Conservation (phyloP, 92 coral and sea anemone species). For the Epizoanthus stellaris region DNA sequence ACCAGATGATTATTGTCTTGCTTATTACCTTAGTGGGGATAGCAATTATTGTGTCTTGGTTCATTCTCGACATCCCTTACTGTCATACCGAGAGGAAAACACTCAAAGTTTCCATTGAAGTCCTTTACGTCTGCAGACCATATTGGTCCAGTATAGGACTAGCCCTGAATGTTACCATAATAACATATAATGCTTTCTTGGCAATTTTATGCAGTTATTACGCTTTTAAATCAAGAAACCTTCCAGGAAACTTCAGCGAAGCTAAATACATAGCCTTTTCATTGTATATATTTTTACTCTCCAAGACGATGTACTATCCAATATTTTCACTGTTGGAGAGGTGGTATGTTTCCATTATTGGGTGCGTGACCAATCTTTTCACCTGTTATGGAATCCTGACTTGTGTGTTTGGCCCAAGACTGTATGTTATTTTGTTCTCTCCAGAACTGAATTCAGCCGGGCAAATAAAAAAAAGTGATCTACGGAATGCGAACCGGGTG, state of each 20-base stretch:
- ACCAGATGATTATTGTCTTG: conserved; percentile 44
- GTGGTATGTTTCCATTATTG: conserved; percentile 31
- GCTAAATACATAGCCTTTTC: conserved; percentile 53
- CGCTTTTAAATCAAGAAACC: conserved; percentile 51
- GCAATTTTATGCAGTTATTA: conserved; percentile 45
- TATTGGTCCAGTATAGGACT: conserved; percentile 53
- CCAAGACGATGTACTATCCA: conserved; percentile 43
- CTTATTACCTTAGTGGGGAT: conserved; percentile 44
- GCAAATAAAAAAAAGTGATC: background rate
- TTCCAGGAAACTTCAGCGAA: conserved; percentile 41
- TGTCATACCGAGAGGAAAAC: conserved; percentile 17
- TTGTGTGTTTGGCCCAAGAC: conserved; percentile 43
- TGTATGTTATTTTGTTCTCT: conserved; percentile 28
- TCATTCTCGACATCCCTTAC: conserved; percentile 48
- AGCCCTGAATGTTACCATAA: conserved; percentile 36
- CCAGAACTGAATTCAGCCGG: conserved; percentile 30
- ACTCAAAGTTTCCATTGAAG: conserved; percentile 15
- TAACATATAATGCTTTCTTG: conserved; percentile 52
- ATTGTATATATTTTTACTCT: conserved; percentile 34
- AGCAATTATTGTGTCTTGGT: conserved; percentile 41
- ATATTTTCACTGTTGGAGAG: conserved; percentile 42
- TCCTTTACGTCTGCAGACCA: conserved; percentile 60
- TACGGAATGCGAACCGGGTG: conserved; percentile 6
- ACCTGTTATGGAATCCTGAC: conserved; percentile 34
- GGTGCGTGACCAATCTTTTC: conserved; percentile 43